Base-by-base conservation (phyloP, 2,113 vertebrate species). In the Candoia aspera region DNA sequence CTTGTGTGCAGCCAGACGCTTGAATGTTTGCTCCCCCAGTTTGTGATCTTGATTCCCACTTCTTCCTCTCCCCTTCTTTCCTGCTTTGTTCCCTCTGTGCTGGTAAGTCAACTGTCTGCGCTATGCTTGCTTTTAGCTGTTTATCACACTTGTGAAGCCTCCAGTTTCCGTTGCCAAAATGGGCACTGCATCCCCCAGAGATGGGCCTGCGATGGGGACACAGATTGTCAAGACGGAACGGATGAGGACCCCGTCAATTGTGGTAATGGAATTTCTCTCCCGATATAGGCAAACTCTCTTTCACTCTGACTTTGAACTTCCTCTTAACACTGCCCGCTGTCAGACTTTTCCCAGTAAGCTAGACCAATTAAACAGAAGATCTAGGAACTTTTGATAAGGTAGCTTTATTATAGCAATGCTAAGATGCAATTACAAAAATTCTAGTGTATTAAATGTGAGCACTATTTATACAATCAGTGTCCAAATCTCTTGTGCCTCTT, bases 111-210 rank as follows among this genome's bases (percentile, higher is more conserved):
- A 42, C 73, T 2, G 17, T 79, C 23, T 15, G 2, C 0, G 15
- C 60, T 23, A 54, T 91, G 42, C 79, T 94, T 94, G 91, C 53
- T 94, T 95, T 8, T 92, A 99, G 99, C 98, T 94, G 98, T 98
- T 84, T 98, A 98, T 59, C 99, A 99, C 95, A 99, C 99, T 1
- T 99, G 99, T 0, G 99, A 99, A 95, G 97, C 98, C 90, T 98
- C 98, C 95, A 99, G 99, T 95, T 99, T 99, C 97, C 99, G 99
- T 97, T 99, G 99, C 94, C 98, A 96, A 91, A 99, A 99, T 0
- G 98, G 99, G 17, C 99, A 99, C 97, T 99, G 99, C 91, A 99
- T 99, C 94, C 99, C 99, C 0, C 98, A 98, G 97, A 98, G 99
- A 87, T 99, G 99, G 99, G 98, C 98, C 0, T 99, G 99, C 8